Evolutionary conservation across 2,113 vertebrate genomes (phyloP).

Genomic region (Aphyosemion australe): DNA sequence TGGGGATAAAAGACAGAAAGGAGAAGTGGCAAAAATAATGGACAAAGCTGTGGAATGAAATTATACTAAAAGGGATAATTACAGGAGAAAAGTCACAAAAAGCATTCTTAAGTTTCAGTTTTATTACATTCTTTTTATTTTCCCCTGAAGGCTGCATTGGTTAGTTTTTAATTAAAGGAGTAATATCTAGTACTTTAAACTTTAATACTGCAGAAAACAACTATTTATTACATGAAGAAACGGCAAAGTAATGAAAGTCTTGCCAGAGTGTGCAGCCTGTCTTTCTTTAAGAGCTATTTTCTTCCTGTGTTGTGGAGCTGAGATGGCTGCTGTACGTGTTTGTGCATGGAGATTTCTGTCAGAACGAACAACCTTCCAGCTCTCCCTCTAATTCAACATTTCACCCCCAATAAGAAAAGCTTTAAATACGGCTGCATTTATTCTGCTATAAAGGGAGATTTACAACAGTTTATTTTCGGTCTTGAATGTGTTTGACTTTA

Average conservation of each 20-base stretch:
- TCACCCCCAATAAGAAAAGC: neutral
- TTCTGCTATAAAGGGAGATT: too few relatives aligned
- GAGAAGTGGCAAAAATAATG: conserved; percentile 19
- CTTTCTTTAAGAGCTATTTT: neutral
- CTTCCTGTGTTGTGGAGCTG: neutral
- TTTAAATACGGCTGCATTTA: neutral
- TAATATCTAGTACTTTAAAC: neutral
- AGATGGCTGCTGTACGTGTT: neutral
- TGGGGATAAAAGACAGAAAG: neutral
- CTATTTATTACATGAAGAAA: neutral
- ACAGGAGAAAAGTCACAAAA: conserved; percentile 6
- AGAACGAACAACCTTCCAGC: neutral
- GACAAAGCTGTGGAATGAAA: conserved; percentile 27
- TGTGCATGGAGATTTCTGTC: neutral
- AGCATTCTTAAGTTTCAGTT: neutral
- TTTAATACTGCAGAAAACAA: neutral
- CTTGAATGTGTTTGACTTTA: too few relatives aligned
- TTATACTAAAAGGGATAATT: conserved; percentile 5
- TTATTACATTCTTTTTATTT: conserved; percentile 5
- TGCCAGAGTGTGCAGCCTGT: neutral
- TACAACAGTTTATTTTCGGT: too few relatives aligned
- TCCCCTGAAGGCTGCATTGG: neutral
- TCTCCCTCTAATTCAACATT: neutral
- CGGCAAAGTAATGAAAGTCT: neutral
- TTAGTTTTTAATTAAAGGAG: neutral